phyloP scores from a whole-genome alignment of 2,113 vertebrate genomes.

The Erythrolamprus reginae region DNA sequence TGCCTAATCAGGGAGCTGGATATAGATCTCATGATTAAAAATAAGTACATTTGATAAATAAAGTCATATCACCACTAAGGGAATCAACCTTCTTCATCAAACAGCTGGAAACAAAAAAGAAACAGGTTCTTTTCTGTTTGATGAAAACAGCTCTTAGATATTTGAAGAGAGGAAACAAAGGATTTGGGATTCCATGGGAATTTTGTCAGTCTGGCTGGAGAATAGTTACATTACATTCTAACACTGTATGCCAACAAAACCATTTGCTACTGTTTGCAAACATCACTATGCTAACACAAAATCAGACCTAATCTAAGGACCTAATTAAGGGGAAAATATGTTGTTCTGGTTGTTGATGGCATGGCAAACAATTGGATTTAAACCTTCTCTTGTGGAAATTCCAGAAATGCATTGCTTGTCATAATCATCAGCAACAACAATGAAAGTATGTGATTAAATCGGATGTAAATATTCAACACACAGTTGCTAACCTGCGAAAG shows the following conservation, averaged over 20 bases:
- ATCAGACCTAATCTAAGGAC: constrained; percentile 19
- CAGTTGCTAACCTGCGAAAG: background rate
- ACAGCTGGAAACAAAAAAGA: too few relatives aligned
- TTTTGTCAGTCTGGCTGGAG: constrained; percentile 21
- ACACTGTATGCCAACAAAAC: constrained; percentile 26
- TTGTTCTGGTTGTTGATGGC: constrained; percentile 27
- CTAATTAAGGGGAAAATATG: constrained; percentile 47
- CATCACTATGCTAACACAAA: constrained; percentile 9
- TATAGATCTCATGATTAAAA: background rate
- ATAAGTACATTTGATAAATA: background rate
- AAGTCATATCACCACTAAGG: background rate
- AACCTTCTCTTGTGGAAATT: background rate
- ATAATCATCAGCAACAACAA: background rate
- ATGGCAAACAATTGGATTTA: constrained; percentile 35
- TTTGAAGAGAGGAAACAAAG: constrained; percentile 1
- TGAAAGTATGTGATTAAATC: background rate
- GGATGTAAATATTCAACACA: background rate
- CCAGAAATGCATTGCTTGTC: background rate
- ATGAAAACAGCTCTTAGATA: constrained; percentile 28
- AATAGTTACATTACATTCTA: background rate
- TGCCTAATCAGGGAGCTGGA: too few relatives aligned
- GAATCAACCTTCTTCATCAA: background rate
- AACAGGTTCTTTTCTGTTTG: background rate
- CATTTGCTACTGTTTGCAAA: constrained; percentile 42
- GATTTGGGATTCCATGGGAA: constrained; percentile 7